A percentile compares a stretch with the other conserved stretches of the same genome.
phyloP scores from a whole-genome alignment of 2,888 invertebrate species.

The Coelogynopora nodosa region DNA sequence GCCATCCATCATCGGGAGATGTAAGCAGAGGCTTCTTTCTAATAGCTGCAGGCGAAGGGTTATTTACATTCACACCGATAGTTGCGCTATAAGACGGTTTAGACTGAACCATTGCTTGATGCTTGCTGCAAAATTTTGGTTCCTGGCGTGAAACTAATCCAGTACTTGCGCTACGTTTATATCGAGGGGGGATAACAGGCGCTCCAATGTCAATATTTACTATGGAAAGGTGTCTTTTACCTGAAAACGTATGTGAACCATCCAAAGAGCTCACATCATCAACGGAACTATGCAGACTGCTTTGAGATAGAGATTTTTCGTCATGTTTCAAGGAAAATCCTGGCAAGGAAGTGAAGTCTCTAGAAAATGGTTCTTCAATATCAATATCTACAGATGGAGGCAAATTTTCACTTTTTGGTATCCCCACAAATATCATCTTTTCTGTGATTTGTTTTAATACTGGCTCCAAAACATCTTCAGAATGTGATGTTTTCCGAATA shows the following conservation, averaged over 20 bases:
- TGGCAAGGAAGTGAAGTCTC: no score
- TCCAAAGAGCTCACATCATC: not conserved
- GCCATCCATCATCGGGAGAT: constrained; percentile 17
- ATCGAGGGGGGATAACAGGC: not conserved
- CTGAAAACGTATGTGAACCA: no score
- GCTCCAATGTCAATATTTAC: constrained; percentile 1
- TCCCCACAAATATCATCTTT: no score
- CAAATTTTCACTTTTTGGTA: no score
- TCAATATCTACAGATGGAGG: no score
- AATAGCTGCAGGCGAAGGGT: not conserved
- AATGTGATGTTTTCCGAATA: no score
- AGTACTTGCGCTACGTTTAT: not conserved
- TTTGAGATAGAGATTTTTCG: not conserved
- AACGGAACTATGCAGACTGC: not conserved
- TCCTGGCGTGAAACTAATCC: not conserved
- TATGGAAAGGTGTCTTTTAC: not conserved
- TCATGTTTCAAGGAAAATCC: no score
- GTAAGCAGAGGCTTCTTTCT: not conserved
- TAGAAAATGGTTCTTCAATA: no score
- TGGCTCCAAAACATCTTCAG: no score
- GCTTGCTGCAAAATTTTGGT: not conserved
- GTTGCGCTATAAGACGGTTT: not conserved
- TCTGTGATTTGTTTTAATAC: no score
- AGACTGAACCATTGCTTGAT: not conserved
- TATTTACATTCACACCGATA: not conserved